Percentiles rank a stretch among this genome's conserved stretches.
Evolutionary conservation across 2,888 invertebrate species (phyloP).

Genomic region (Gastracanthus pulcherrimus): DNA sequence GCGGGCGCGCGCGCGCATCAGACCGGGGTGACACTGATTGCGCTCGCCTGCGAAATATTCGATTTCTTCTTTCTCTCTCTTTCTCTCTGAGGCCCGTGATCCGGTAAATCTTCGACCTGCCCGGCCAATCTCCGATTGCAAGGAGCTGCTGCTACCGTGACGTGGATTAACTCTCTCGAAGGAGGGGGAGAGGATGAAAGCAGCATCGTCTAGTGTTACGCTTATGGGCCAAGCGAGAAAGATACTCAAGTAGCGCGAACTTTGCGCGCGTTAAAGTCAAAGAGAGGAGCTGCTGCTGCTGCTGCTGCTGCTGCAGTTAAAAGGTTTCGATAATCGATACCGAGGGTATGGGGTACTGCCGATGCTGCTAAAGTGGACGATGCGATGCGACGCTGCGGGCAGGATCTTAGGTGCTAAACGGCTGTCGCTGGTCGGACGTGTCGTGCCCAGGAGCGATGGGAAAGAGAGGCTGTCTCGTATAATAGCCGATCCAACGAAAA

Average conservation of each 20-base stretch:
- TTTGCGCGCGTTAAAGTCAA: neutral
- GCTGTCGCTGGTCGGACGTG: constrained; percentile 59
- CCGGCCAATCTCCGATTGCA: constrained; percentile 10
- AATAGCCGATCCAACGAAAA: neutral
- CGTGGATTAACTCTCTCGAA: constrained; percentile 29
- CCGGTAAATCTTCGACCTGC: constrained; percentile 17
- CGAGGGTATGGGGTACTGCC: neutral
- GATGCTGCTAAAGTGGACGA: neutral
- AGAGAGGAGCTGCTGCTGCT: no score
- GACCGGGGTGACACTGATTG: constrained; percentile 32
- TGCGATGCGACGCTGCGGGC: neutral
- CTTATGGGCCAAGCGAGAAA: neutral
- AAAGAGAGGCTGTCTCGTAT: neutral
- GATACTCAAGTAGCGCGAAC: constrained; percentile 15
- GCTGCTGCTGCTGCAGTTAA: constrained; percentile 63
- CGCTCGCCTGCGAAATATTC: constrained; percentile 30
- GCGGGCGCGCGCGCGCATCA: neutral
- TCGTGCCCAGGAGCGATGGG: neutral
- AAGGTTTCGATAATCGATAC: constrained; percentile 69
- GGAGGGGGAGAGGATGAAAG: neutral
- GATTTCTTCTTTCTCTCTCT: constrained; percentile 20
- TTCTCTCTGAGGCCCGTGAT: neutral
- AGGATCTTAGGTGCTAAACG: constrained; percentile 59
- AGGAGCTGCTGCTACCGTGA: constrained; percentile 30
- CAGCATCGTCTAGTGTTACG: constrained; percentile 36